These are phyloP conservation scores for Cephus spinipes DNA, from an alignment of 2,888 invertebrate genomes.

Conservation along the genomic window DNA sequence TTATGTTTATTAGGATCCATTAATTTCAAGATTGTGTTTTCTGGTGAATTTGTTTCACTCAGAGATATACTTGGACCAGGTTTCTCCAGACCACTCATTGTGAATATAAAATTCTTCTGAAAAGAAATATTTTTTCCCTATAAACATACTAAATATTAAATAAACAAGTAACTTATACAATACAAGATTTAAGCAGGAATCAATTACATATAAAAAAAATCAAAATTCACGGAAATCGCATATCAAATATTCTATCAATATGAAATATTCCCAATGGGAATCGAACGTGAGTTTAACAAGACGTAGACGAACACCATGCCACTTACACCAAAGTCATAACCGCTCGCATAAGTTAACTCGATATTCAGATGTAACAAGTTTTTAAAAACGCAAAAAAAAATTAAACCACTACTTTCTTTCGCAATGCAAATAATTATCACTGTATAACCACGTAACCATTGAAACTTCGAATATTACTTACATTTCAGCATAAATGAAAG, in stretches of 20 bases:
- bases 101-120: not conserved
- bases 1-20: not conserved
- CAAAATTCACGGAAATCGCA: not conserved
- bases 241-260: not conserved
- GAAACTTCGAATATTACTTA: not conserved
- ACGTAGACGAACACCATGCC: not conserved
- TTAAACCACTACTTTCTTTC: not conserved
- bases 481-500: not conserved
- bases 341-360: not conserved
- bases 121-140: not conserved
- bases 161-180: not conserved
- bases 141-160: not conserved
- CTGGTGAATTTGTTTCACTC: not conserved
- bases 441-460: not conserved
- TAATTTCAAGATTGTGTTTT: not conserved
- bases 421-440: not conserved
- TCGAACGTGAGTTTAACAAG: not conserved
- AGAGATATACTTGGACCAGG: not conserved
- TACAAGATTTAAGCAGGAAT: not conserved
- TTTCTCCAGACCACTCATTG: not conserved
- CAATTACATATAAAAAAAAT: not conserved
- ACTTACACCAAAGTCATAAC: not conserved
- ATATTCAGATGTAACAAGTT: not conserved
- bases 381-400: not conserved
- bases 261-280: not conserved